Evolutionary conservation across 2,888 invertebrate genomes (phyloP).

Genomic region (Troides aeacus): DNA sequence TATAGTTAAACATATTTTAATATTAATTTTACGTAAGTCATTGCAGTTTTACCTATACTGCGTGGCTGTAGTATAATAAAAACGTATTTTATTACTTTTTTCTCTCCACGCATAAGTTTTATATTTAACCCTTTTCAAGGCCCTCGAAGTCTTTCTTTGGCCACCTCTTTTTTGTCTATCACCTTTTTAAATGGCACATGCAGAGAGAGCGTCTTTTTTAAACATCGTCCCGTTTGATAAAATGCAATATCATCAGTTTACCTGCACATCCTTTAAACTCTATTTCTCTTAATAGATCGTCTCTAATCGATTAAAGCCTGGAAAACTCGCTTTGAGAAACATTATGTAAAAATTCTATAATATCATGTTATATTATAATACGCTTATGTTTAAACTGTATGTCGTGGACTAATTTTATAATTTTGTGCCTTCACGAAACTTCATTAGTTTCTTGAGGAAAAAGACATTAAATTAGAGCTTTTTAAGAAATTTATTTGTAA

Average conservation of each 20-base stretch:
- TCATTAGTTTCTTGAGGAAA: background rate
- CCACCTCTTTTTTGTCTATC: conserved; percentile 67
- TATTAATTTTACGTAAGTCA: background rate
- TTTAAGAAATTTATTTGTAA: background rate
- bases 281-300: conserved; percentile 69
- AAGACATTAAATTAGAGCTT: background rate
- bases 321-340: conserved; percentile 7
- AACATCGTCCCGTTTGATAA: conserved; percentile 60
- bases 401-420: no score
- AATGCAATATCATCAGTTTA: conserved; percentile 76
- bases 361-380: no score
- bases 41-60: conserved; percentile 40
- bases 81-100: conserved; percentile 60
- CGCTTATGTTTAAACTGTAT: no score
- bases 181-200: conserved; percentile 79
- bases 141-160: conserved; percentile 72
- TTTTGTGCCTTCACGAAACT: no score
- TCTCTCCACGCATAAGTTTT: conserved; percentile 61
- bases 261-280: conserved; percentile 62
- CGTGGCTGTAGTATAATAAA: conserved; percentile 44
- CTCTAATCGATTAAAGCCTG: conserved; percentile 64
- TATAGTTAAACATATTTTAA: background rate
- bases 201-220: conserved; percentile 69
- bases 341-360: background rate
- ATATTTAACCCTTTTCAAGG: conserved; percentile 71